Evolutionary conservation across 2,113 vertebrate genomes (phyloP).

Genomic region (Alces alces): DNA sequence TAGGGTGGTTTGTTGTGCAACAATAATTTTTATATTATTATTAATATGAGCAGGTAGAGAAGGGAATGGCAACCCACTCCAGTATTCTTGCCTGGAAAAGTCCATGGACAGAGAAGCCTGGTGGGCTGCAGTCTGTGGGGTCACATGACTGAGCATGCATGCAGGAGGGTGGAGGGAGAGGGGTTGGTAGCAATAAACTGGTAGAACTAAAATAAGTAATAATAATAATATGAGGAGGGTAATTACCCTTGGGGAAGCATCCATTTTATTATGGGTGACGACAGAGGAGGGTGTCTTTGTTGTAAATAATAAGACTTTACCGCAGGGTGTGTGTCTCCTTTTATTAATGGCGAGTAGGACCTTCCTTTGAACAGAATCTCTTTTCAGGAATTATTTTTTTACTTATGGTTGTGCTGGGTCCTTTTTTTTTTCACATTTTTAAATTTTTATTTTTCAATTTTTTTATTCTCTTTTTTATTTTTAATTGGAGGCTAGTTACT

Average conservation of each 20-base stretch:
- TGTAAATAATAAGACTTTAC: background rate
- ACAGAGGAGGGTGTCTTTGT: background rate
- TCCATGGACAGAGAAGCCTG: background rate
- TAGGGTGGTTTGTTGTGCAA: background rate
- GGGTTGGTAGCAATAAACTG: background rate
- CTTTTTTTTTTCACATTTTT: background rate
- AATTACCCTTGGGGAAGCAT: background rate
- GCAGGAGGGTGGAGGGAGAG: background rate
- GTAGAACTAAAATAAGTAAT: background rate
- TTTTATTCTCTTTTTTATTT: background rate
- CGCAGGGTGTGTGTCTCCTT: background rate
- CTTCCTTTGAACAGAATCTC: background rate
- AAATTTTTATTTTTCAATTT: background rate
- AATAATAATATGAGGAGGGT: background rate
- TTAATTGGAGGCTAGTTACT: background rate
- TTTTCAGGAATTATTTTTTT: background rate
- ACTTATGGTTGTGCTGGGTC: background rate
- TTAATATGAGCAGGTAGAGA: background rate
- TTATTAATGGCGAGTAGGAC: background rate
- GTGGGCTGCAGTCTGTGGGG: fast-evolving
- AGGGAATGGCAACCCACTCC: background rate
- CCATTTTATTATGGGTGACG: background rate
- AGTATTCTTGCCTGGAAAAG: background rate
- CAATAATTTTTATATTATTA: background rate
- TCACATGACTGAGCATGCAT: background rate